phyloP scores from a whole-genome alignment of 2,113 vertebrate species.

The Strigops habroptila region DNA sequence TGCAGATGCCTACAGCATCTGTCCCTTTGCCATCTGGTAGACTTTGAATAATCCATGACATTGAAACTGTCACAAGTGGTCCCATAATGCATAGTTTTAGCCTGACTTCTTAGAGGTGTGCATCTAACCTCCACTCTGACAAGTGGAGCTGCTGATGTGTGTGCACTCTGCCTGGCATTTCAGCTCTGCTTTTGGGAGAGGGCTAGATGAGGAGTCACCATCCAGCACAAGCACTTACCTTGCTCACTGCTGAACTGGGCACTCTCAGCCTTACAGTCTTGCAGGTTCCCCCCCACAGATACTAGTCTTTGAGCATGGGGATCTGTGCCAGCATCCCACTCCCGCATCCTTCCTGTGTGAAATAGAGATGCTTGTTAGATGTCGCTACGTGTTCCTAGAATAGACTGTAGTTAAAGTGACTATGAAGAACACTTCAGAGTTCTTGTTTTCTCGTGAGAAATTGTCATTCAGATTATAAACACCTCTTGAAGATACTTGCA shows the following conservation, averaged over 20 bases:
- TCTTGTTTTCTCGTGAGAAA: neutral
- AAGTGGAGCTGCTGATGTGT: neutral
- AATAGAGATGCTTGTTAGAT: neutral
- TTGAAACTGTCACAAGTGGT: neutral
- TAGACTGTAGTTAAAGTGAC: neutral
- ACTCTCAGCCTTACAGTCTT: neutral
- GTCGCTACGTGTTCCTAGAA: neutral
- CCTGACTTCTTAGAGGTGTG: neutral
- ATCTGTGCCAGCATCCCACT: neutral
- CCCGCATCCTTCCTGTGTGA: neutral
- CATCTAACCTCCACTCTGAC: neutral
- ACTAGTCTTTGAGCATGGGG: neutral
- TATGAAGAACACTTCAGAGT: neutral
- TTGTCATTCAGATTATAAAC: neutral
- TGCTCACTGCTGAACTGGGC: neutral
- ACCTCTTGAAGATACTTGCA: neutral
- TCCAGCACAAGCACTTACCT: neutral
- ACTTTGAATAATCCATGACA: neutral
- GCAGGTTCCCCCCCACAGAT: neutral
- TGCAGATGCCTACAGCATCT: constrained; percentile 3
- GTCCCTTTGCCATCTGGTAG: neutral
- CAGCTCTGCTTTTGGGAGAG: neutral
- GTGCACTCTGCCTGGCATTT: neutral
- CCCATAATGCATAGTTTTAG: neutral
- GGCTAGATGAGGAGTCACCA: neutral